Evolutionary conservation across 2,888 invertebrate species (phyloP).

Genomic region (Serripes groenlandicus): DNA sequence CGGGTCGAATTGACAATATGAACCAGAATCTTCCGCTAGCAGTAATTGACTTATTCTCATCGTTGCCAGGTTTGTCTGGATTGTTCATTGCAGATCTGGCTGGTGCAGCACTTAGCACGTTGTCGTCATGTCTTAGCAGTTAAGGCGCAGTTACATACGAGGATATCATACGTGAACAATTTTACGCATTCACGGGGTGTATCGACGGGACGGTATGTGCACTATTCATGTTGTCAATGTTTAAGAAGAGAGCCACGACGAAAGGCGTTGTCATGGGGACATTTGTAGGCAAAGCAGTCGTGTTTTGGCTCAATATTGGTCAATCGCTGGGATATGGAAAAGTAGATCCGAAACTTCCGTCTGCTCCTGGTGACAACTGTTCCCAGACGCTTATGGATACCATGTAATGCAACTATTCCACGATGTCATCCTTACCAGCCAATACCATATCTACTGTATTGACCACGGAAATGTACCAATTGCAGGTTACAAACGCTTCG

Average conservation of each 20-base stretch:
- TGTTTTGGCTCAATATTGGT: conserved; percentile 7
- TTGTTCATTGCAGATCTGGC: conserved; percentile 53
- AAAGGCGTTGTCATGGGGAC: conserved; percentile 1
- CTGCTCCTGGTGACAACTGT: conserved; percentile 26
- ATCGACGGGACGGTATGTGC: neutral
- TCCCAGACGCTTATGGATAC: neutral
- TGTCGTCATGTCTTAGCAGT: conserved; percentile 53
- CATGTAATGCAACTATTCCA: neutral
- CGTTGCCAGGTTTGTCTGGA: conserved; percentile 46
- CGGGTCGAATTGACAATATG: conserved; percentile 36
- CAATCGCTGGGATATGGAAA: conserved; percentile 22
- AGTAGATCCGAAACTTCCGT: conserved; percentile 10
- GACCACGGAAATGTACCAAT: no score
- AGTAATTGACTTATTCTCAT: conserved; percentile 46
- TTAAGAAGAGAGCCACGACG: neutral
- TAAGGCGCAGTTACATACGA: conserved; percentile 49
- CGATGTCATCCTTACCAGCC: neutral
- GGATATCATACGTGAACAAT: conserved; percentile 39
- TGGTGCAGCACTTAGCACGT: conserved; percentile 48
- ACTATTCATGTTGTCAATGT: neutral
- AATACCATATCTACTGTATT: no score
- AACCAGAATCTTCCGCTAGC: conserved; percentile 52
- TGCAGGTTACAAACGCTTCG: no score
- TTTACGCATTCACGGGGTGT: neutral
- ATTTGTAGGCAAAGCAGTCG: neutral